Conservation (phyloP, 2,797 vertebrate species). For the Apogon hyalosoma region DNA sequence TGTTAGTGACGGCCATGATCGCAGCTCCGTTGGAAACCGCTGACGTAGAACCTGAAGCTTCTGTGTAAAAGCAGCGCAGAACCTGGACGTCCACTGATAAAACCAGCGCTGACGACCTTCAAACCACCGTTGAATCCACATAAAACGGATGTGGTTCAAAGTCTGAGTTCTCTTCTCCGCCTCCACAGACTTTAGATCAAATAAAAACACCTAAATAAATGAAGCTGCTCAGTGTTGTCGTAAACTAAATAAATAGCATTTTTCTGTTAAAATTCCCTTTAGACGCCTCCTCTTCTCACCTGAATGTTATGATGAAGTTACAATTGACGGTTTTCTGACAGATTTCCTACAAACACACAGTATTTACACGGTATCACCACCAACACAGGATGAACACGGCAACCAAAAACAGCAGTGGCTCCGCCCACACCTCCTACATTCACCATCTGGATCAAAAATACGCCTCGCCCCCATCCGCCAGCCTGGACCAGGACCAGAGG, state of each 20-base stretch:
- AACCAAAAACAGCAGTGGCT: background rate
- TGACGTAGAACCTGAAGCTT: background rate
- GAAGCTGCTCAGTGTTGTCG: too few relatives aligned
- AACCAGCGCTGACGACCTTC: background rate
- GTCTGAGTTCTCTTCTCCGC: too few relatives aligned
- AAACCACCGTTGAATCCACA: too few relatives aligned
- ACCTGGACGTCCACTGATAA: background rate
- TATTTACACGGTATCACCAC: background rate
- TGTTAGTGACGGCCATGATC: background rate
- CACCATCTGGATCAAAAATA: background rate
- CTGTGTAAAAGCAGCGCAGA: background rate
- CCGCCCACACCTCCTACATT: background rate
- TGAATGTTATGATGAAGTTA: slow-evolving; percentile 53
- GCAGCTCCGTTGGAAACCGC: background rate
- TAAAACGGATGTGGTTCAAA: too few relatives aligned
- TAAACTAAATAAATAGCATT: background rate
- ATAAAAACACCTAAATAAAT: too few relatives aligned
- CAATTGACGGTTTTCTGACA: slow-evolving; percentile 53
- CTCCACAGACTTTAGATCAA: too few relatives aligned
- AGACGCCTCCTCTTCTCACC: slow-evolving; percentile 1
- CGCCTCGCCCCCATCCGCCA: background rate
- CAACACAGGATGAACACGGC: background rate
- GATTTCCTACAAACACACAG: slow-evolving; percentile 33
- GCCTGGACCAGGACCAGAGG: background rate
- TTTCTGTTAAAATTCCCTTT: slow-evolving; percentile 23